Base-by-base conservation (phyloP, 2,113 vertebrate species). In the Pantherophis guttatus region DNA sequence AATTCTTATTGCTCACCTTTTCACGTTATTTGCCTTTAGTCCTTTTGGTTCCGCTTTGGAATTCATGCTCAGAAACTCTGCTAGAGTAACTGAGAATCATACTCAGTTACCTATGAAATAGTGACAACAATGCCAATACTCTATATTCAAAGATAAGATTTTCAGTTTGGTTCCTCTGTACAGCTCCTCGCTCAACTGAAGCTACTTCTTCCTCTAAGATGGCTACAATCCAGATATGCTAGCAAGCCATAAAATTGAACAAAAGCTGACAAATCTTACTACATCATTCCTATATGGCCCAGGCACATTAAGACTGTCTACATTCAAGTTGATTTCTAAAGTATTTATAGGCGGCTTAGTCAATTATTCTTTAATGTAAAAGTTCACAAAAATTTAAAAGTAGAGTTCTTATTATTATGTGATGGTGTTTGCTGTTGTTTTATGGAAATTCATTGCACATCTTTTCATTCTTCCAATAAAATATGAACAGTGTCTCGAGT, bases 211-310 rank as follows among this genome's bases (percentile, higher is more conserved):
- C 97, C 98, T 98, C 97, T 98, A 98, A 98, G 98, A 98, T 98
- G 99, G 98, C 98, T 98, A 98, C 98, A 98, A 99, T 98, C 97
- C 98, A 99, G 98, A 98, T 98, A 99, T 98, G 98, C 98, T 98
- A 98, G 98, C 98, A 98, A 98, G 99, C 98, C 98, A 99, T 99
- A 99, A 99, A 99, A 99, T 98, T 98, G 98, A 98, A 99, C 99
- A 99, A 99, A 99, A 99, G 99, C 98, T 98, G 98, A 98, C 98
- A 98, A 98, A 98, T 98, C 98, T 98, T 98, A 98, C 97, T 98
- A 98, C 98, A 98, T 98, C 97, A 98, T 98, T 97, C 98, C 98
- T 97, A 97, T 97, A 97, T 96, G 98, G 97, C 98, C 98, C 97
- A 97, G 97, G 98, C 98, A 98, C 97, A 98, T 98, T 98, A 98